These are phyloP conservation scores for Zonitis immaculata DNA, from an alignment of 2,888 invertebrate genomes.

Conservation along the genomic window DNA sequence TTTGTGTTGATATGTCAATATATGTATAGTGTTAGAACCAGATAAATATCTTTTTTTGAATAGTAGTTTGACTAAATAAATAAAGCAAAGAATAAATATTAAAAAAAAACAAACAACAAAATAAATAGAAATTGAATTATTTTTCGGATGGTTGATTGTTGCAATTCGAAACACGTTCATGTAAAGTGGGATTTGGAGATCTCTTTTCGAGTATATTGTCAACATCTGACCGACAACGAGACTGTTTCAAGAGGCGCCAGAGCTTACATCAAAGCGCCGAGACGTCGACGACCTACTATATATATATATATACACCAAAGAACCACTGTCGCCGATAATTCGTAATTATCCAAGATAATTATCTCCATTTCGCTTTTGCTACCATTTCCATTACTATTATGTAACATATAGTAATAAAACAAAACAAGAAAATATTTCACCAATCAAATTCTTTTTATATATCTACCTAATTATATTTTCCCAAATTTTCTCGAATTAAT, in stretches of 20 bases:
- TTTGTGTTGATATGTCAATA: not conserved
- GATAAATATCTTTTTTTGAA: not conserved
- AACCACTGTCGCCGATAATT: not conserved
- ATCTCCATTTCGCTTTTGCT: not conserved
- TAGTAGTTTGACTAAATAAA: not conserved
- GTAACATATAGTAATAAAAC: too few species aligned
- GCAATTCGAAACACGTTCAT: not conserved
- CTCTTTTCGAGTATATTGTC: conserved; percentile 28
- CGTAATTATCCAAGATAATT: conserved; percentile 1
- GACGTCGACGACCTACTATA: conserved; percentile 5
- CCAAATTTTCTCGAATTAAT: too few species aligned
- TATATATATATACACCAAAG: too few species aligned
- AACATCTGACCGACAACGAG: conserved; percentile 27
- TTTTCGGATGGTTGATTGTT: not conserved
- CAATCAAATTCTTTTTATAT: too few species aligned
- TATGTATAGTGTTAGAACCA: too few species aligned
- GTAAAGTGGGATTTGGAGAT: conserved; percentile 1
- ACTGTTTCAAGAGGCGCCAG: conserved; percentile 21
- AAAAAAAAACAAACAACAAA: not conserved
- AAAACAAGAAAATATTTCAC: too few species aligned
- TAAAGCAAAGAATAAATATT: not conserved
- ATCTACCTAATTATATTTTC: too few species aligned
- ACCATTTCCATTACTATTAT: conserved; percentile 1
- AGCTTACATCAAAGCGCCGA: conserved; percentile 22
- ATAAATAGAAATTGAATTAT: too few species aligned